Evolutionary conservation across 2,113 vertebrate genomes (phyloP), one percentile per base, ranked within the genome.

Genomic region (Edolisoma coerulescens): DNA sequence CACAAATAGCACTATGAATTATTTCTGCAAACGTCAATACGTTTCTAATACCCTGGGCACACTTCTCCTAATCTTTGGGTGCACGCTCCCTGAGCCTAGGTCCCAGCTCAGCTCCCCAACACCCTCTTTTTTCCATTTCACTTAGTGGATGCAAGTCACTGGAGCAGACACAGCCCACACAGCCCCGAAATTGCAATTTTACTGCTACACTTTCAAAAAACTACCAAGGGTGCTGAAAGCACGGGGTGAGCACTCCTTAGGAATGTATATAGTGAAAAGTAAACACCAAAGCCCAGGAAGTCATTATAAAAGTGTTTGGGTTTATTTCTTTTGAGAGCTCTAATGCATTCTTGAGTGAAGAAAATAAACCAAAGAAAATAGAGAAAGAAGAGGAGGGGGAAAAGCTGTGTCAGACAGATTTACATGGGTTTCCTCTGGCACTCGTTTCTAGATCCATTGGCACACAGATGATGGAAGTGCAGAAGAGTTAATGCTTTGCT

Each of bases 1-100:
- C 63, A 84, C 90, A 93, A 92, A 95, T 80, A 81, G 92, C 75
- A 45, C 60, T 32, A 37, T 14, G 90, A 94, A 74, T 95, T 90
- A 74, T 74, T 76, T 90, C 91, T 87, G 92, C 79, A 94, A 91
- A 83, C 0, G 0, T 82, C 93, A 63, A 87, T 86, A 84, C 13
- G 0, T 88, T 76, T 81, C 69, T 87, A 90, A 91, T 59, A 87
- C 8, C 28, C 13, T 3, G 74, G 24, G 61, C 53, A 76, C 37
- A 52, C 49, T 61, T 86, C 39, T 84, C n/a, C 56, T 42, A 32
- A 79, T 50, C 42, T 77, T 41, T 33, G 63, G 53, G 67, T 71
- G 39, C 9, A 4, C 1, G 3, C 2, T 82, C 23, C 32, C 63
- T 19, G 49, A 61, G 50, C 41, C 7, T 5, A 5, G 50, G 26